Percentiles rank a stretch among this genome's conserved stretches.
Conservation (phyloP, 2,113 vertebrate species). For the Symphodus melops region DNA sequence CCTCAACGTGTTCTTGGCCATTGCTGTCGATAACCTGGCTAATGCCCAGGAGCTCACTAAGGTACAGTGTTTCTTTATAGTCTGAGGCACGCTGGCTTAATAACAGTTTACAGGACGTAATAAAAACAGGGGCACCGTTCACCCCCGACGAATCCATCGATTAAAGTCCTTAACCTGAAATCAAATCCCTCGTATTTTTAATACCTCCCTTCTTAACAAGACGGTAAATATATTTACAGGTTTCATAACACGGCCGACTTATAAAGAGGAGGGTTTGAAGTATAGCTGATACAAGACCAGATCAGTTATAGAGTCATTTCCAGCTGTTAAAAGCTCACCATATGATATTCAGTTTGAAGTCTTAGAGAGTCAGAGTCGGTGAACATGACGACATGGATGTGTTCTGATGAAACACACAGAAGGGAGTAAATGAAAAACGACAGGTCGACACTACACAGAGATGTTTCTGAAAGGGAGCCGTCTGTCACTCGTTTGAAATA, state of each 20-base stretch:
- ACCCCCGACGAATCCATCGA: neutral
- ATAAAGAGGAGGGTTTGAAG: neutral
- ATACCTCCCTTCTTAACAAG: neutral
- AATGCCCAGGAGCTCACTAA: slow-evolving; percentile 97
- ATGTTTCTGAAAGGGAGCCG: too few relatives aligned
- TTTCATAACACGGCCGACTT: neutral
- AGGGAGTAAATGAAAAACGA: too few relatives aligned
- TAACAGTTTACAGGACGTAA: neutral
- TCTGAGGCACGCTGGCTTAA: neutral
- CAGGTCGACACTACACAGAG: too few relatives aligned
- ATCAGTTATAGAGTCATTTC: neutral
- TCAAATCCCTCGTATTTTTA: neutral
- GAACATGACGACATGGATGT: too few relatives aligned
- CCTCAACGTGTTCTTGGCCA: slow-evolving; percentile 96
- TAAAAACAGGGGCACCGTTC: too few relatives aligned
- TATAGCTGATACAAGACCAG: neutral
- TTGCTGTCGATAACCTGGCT: slow-evolving; percentile 95
- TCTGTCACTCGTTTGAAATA: too few relatives aligned
- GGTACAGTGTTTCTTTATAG: slow-evolving; percentile 77
- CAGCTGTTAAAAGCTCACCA: neutral
- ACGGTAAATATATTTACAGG: neutral
- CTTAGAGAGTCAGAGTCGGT: too few relatives aligned
- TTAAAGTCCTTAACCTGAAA: neutral
- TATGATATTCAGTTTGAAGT: too few relatives aligned
- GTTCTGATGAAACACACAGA: too few relatives aligned